Conservation (phyloP, 2,888 invertebrate genomes). For the Rhagium mordax region DNA sequence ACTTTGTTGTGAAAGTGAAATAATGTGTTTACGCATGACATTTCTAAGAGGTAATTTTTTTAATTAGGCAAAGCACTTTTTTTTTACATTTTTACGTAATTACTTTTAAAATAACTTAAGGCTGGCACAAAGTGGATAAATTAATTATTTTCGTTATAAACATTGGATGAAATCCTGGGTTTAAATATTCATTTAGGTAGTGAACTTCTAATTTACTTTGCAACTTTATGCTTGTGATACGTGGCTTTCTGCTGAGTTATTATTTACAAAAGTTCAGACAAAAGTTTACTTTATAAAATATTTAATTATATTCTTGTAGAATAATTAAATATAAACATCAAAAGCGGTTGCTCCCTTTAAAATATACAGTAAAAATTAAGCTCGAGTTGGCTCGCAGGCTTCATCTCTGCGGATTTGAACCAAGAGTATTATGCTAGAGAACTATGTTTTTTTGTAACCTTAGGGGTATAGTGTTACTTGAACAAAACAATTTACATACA, state of each 20-base stretch:
- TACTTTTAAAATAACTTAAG: slow-evolving; percentile 24
- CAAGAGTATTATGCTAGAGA: background rate
- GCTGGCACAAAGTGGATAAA: slow-evolving; percentile 29
- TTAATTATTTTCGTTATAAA: slow-evolving; percentile 44
- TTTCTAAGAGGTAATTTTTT: background rate
- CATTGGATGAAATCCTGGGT: slow-evolving; percentile 46
- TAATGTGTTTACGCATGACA: background rate
- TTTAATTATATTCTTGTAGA: slow-evolving; percentile 50
- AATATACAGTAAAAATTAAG: slow-evolving; percentile 49
- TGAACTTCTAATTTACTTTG: slow-evolving; percentile 56
- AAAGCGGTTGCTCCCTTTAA: slow-evolving; percentile 43
- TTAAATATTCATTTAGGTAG: slow-evolving; percentile 51
- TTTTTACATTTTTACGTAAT: slow-evolving; percentile 16
- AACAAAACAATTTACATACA: no score
- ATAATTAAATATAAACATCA: slow-evolving; percentile 51
- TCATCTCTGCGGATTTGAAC: background rate
- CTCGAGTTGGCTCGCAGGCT: slow-evolving; percentile 12
- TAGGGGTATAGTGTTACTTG: background rate
- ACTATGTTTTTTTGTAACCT: background rate
- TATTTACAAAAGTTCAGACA: slow-evolving; percentile 47
- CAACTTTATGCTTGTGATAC: slow-evolving; percentile 43
- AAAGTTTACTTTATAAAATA: slow-evolving; percentile 50
- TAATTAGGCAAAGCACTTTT: background rate
- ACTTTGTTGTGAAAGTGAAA: no score
- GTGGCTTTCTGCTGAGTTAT: slow-evolving; percentile 47